Conservation (phyloP, 2,888 invertebrate genomes). For the Actias luna region DNA sequence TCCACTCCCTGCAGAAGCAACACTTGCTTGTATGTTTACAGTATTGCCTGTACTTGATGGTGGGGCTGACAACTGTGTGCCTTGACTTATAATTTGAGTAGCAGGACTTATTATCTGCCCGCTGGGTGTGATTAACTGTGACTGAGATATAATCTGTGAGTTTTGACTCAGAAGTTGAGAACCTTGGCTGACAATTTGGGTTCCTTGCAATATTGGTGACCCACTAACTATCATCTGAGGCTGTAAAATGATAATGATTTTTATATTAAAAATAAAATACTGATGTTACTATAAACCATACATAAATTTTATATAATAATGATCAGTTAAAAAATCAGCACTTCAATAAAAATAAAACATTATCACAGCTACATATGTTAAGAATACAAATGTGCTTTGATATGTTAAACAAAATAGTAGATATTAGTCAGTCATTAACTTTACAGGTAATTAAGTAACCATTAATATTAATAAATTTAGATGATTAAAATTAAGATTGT, state of each 20-base stretch:
- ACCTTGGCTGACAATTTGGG: slow-evolving; percentile 72
- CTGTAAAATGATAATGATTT: slow-evolving; percentile 39
- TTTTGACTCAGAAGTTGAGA: slow-evolving; percentile 66
- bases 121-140: slow-evolving; percentile 62
- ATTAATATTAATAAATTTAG: neutral
- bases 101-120: slow-evolving; percentile 66
- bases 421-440: neutral
- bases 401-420: neutral
- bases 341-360: too few relatives aligned
- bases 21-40: slow-evolving; percentile 52
- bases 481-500: neutral
- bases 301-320: too few relatives aligned
- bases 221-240: slow-evolving; percentile 74
- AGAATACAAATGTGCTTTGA: too few relatives aligned
- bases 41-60: slow-evolving; percentile 52
- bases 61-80: slow-evolving; percentile 66
- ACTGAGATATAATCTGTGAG: slow-evolving; percentile 66
- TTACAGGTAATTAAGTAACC: neutral
- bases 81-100: slow-evolving; percentile 76
- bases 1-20: slow-evolving; percentile 53
- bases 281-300: too few relatives aligned
- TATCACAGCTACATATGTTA: too few relatives aligned
- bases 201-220: slow-evolving; percentile 67
- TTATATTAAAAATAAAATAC: too few relatives aligned
- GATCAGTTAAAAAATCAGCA: too few relatives aligned